phyloP scores from a whole-genome alignment of 64 coral and sea anemone species.

The Actinia tenebrosa region DNA sequence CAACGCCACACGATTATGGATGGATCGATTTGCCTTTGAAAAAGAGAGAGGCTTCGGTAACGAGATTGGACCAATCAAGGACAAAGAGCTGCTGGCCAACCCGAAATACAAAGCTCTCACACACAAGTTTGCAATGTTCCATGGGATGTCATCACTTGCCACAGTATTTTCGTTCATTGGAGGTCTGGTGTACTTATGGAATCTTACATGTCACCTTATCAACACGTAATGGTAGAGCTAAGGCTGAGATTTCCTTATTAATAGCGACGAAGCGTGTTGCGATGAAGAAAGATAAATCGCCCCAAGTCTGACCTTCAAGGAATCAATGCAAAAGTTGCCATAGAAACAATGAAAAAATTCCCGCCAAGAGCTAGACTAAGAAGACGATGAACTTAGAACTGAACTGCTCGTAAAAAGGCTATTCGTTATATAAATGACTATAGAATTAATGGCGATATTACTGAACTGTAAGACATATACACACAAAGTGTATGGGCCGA shows the following conservation, averaged over 20 bases:
- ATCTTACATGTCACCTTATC: slow-evolving; percentile 43
- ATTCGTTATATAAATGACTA: neutral
- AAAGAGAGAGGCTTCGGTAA: slow-evolving; percentile 63
- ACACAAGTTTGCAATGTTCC: slow-evolving; percentile 54
- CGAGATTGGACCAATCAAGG: slow-evolving; percentile 73
- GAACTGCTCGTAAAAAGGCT: neutral
- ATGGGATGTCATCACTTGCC: slow-evolving; percentile 72
- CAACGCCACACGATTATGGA: slow-evolving; percentile 51
- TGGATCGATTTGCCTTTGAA: slow-evolving; percentile 64
- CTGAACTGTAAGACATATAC: too few relatives aligned
- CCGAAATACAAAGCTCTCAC: slow-evolving; percentile 65
- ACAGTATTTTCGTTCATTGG: slow-evolving; percentile 63
- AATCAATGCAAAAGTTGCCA: neutral
- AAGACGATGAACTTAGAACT: neutral
- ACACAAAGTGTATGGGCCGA: neutral
- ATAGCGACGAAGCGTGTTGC: neutral
- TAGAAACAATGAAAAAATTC: neutral
- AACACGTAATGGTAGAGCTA: neutral
- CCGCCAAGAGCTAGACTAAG: neutral
- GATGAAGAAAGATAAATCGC: neutral
- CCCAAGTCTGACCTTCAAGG: neutral
- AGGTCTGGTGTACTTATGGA: slow-evolving; percentile 68
- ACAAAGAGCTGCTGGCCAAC: slow-evolving; percentile 46
- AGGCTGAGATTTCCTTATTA: neutral
- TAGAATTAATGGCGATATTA: too few relatives aligned